Conservation (phyloP, 2,888 invertebrate genomes). For the Sphaerophoria rueppellii region DNA sequence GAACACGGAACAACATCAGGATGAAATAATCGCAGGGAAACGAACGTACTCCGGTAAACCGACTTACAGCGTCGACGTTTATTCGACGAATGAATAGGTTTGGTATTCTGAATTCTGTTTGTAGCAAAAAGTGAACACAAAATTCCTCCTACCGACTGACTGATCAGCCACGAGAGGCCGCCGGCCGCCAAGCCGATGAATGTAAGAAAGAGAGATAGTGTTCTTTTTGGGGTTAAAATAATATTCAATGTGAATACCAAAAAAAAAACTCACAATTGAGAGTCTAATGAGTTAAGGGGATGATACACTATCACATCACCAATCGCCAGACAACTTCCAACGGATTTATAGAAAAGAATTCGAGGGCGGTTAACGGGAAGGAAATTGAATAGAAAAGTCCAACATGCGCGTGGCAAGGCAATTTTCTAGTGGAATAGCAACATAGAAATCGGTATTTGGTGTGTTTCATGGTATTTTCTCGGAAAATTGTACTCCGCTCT, state of each 20-base stretch:
- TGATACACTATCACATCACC: conserved; percentile 59
- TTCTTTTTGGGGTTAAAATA: conserved; percentile 24
- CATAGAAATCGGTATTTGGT: conserved; percentile 40
- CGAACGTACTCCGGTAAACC: conserved; percentile 56
- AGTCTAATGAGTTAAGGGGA: conserved; percentile 64
- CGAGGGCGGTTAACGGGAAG: conserved; percentile 68
- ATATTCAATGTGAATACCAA: not conserved
- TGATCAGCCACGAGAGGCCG: conserved; percentile 53
- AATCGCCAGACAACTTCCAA: conserved; percentile 70
- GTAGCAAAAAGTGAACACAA: conserved; percentile 40
- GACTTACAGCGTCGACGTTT: conserved; percentile 64
- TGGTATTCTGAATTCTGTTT: conserved; percentile 55
- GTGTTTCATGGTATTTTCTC: conserved; percentile 51
- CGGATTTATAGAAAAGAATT: conserved; percentile 56
- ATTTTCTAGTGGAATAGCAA: not conserved
- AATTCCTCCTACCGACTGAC: conserved; percentile 55
- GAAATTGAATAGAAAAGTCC: not conserved
- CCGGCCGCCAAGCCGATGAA: conserved; percentile 40
- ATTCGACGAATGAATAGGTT: conserved; percentile 71
- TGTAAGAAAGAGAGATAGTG: conserved; percentile 71
- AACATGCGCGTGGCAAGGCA: conserved; percentile 68
- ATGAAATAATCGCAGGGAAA: conserved; percentile 51
- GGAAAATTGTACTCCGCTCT: conserved; percentile 12
- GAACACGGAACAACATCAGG: conserved; percentile 41
- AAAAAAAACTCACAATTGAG: conserved; percentile 56